Evolutionary conservation across 2,113 vertebrate genomes (phyloP).

Genomic region (Vombatus ursinus): DNA sequence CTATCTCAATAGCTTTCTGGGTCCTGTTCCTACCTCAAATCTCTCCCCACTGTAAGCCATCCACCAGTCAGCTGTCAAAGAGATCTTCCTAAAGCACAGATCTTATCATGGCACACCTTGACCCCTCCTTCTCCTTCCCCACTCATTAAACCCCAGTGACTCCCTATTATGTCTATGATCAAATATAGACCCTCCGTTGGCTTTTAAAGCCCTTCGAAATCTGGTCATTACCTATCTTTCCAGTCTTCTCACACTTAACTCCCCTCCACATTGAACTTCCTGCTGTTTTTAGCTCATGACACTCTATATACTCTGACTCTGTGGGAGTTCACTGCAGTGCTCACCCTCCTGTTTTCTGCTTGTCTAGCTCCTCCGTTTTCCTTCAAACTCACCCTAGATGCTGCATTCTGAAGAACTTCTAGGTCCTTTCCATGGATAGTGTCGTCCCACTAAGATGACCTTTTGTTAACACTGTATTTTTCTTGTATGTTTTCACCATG

Average conservation of each 20-base stretch:
- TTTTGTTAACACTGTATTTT: neutral
- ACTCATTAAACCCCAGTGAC: neutral
- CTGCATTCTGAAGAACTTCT: neutral
- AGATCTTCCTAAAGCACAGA: neutral
- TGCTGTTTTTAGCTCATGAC: neutral
- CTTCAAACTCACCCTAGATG: neutral
- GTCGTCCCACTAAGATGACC: neutral
- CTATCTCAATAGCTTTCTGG: neutral
- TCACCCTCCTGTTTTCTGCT: neutral
- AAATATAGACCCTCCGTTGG: neutral
- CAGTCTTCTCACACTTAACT: neutral
- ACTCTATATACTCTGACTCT: neutral
- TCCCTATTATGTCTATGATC: neutral
- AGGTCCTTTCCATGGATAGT: neutral
- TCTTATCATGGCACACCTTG: rapidly evolving
- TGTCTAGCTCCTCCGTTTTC: neutral
- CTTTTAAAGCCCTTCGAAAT: neutral
- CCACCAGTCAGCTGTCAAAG: neutral
- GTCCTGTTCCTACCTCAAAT: neutral
- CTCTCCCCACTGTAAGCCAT: neutral
- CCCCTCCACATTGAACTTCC: neutral
- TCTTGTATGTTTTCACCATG: neutral
- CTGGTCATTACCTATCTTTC: neutral
- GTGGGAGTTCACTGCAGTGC: neutral
- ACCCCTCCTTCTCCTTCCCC: neutral